Evolutionary conservation across 2,888 invertebrate genomes (phyloP), one percentile per base, ranked within the genome.

Genomic region (Eristalis tenax): DNA sequence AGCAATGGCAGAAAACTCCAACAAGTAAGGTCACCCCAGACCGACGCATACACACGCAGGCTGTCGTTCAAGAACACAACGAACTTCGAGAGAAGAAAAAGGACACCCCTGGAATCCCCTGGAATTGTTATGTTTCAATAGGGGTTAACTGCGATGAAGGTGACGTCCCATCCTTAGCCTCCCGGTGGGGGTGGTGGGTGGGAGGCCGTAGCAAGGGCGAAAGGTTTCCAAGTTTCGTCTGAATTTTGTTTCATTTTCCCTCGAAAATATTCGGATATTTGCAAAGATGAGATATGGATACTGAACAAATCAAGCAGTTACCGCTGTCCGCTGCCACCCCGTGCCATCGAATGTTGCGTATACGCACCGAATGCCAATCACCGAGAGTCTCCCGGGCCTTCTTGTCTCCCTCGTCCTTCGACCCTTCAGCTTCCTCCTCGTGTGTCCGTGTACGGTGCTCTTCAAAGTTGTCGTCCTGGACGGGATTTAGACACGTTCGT

Each of bases 361-460:
- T 73, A 85, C 81, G 85, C 85, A 81, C 50, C 61, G 85, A 77
- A 77, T 85, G 82, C 70, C 74, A 85, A 82, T 82, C 85, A 77
- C 69, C 69, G 66, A 59, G 38, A 66, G 75, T 80, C 35, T 11
- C 35, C n/a, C 13, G 11, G 35, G 65, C 1, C 15, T 26, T 56
- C 32, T 15, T 59, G 11, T 61, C 22, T 13, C 65, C 23, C 65
- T 23, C 32, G 40, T 32, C 35, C 23, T 74, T 22, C 32, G 56
- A 32, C 11, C 13, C 38, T 11, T 1, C 11, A 40, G 8, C 38
- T 8, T 3, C 13, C 13, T 26, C 26, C 26, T 26, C 3, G 26
- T 61, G 35, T 23, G 22, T 1, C 40, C 5, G 8, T 40, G n/a
- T 59, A 23, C n/a, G 18, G 70, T 43, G 28, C 63, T 69, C 63